Evolutionary conservation across 2,888 invertebrate species (phyloP).

Genomic region (Chloromyia formosa): DNA sequence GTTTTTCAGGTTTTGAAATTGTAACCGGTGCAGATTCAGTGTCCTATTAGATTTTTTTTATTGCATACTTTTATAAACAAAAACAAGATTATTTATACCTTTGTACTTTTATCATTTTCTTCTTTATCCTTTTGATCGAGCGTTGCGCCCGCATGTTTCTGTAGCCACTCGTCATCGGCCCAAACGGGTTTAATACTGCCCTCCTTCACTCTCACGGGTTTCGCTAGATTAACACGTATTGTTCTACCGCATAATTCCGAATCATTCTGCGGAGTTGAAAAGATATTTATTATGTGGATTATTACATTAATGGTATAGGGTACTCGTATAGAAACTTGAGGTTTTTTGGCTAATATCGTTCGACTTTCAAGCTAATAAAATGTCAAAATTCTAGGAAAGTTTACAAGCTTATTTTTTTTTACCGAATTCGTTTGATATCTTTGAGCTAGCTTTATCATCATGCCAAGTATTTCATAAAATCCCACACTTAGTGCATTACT

Average conservation of each 20-base stretch:
- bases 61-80: neutral
- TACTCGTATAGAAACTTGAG: no score
- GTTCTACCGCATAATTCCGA: slow-evolving; percentile 97
- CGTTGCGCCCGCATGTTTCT: slow-evolving; percentile 95
- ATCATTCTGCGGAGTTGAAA: slow-evolving; percentile 77
- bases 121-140: slow-evolving; percentile 67
- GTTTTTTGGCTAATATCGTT: no score
- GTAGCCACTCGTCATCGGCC: slow-evolving; percentile 99
- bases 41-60: slow-evolving; percentile 16
- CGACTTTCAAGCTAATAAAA: no score
- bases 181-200: slow-evolving; percentile 95
- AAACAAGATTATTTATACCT: neutral
- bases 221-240: slow-evolving; percentile 94
- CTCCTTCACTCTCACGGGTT: slow-evolving; percentile 96
- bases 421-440: no score
- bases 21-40: slow-evolving; percentile 56
- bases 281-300: no score
- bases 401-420: no score
- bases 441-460: no score
- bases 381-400: no score
- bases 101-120: slow-evolving; percentile 54
- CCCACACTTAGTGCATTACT: no score
- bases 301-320: no score
- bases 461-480: no score
- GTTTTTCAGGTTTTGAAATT: slow-evolving; percentile 62